Evolutionary conservation across 1,140 invertebrate species (phyloP), one percentile per base, ranked within the genome.

Genomic region (Tyrophagus putrescentiae): DNA sequence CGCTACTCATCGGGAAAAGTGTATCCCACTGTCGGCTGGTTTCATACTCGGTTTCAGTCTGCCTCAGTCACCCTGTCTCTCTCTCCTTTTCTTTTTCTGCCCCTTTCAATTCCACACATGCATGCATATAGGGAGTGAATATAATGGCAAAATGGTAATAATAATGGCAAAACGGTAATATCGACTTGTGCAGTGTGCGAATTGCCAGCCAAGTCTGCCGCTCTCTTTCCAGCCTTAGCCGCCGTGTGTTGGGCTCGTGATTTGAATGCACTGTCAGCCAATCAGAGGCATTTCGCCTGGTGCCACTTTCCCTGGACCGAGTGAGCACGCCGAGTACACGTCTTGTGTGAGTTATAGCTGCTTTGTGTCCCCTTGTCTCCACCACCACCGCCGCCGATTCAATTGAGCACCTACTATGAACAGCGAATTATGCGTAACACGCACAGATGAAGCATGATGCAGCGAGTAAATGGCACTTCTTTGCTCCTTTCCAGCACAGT

Each of bases 341-440:
- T 48, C 45, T 29, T 48, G 45, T 48, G 45, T 48, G 45, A 48
- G 31, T 48, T 48, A 48, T 48, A 48, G 45, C 45, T 18, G 45
- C 31, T 13, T 39, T 39, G 36, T 39, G 36, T 39, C 13, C 21
- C 13, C 21, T 13, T 39, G 36, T 39, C 13, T 39, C 13, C n/a
- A n/a, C n/a, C n/a, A n/a, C n/a, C n/a, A n/a, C 6, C 31, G 45
- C 31, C 21, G 23, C 31, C 7, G 7, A 48, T 48, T 48, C 7
- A 7, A 48, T 48, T 21, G 45, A 39, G 36, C 36, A 39, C 36
- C 36, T 39, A 48, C 45, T n/a, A n/a, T n/a, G n/a, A n/a, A n/a
- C n/a, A n/a, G n/a, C 45, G 45, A 48, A 48, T 48, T 48, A 48
- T 48, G 45, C 45, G 45, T 48, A 48, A 48, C 45, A 48, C 45